Percentiles rank a stretch among this genome's conserved stretches.
Evolutionary conservation across 2,113 vertebrate species (phyloP).

Genomic region (Blennius ocellaris): DNA sequence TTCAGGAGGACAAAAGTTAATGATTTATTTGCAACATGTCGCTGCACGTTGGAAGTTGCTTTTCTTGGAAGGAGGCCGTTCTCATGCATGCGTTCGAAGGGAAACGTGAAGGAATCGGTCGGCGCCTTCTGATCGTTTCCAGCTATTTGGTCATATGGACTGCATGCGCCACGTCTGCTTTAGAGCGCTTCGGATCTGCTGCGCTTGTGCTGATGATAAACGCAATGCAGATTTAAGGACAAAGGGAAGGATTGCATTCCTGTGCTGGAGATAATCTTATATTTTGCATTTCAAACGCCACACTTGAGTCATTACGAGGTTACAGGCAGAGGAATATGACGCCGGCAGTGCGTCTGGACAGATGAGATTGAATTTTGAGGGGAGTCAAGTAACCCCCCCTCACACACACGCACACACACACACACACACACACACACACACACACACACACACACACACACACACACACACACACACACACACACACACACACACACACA

Average conservation of each 20-base stretch:
- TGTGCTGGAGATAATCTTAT: background rate
- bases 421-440: too few relatives aligned
- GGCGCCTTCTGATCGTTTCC: slow-evolving; percentile 27
- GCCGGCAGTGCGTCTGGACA: background rate
- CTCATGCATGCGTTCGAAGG: slow-evolving; percentile 17
- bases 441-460: too few relatives aligned
- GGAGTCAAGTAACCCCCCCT: background rate
- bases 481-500: background rate
- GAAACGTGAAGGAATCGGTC: slow-evolving; percentile 16
- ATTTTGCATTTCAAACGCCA: background rate
- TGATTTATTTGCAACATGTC: slow-evolving; percentile 44
- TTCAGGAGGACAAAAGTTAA: slow-evolving; percentile 48
- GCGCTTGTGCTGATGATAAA: slow-evolving; percentile 4
- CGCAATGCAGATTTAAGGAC: background rate
- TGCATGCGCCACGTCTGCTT: slow-evolving; percentile 34
- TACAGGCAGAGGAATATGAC: background rate
- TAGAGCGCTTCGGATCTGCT: slow-evolving; percentile 21
- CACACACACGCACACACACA: too few relatives aligned
- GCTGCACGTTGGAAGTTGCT: background rate
- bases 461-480: too few relatives aligned
- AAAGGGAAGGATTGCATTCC: background rate
- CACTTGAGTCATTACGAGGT: background rate
- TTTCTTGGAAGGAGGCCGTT: slow-evolving; percentile 44
- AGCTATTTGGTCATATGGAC: slow-evolving; percentile 23
- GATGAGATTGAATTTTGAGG: slow-evolving; percentile 27